Evolutionary conservation across 2,797 vertebrate genomes (phyloP).

Genomic region (Acanthurus lineatus): DNA sequence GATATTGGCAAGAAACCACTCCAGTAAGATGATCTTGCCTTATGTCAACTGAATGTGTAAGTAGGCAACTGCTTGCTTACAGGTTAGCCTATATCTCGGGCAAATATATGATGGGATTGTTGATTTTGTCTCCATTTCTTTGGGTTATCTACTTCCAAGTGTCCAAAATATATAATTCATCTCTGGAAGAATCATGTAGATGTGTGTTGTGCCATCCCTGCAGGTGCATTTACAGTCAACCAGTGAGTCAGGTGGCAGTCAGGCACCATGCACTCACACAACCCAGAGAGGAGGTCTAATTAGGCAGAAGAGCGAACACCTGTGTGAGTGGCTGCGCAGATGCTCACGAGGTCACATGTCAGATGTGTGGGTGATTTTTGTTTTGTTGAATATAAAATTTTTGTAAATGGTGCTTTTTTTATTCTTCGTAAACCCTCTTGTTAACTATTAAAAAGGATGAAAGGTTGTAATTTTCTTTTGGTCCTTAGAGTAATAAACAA

Average conservation of each 20-base stretch:
- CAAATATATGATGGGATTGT: too few species aligned
- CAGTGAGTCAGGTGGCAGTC: conserved; percentile 7
- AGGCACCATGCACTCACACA: neutral
- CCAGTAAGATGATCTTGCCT: neutral
- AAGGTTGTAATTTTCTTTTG: neutral
- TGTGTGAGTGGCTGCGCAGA: conserved; percentile 9
- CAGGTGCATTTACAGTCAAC: neutral
- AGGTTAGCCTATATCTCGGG: too few species aligned
- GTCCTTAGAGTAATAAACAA: neutral
- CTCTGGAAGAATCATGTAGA: neutral
- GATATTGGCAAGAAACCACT: neutral
- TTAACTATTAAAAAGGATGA: neutral
- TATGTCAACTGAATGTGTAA: neutral
- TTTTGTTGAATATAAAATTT: neutral
- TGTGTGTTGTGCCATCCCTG: neutral
- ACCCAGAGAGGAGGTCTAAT: conserved; percentile 14
- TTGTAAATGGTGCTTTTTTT: neutral
- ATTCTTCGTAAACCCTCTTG: too few species aligned
- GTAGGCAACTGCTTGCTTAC: neutral
- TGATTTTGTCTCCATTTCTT: neutral
- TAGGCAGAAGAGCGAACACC: conserved; percentile 23
- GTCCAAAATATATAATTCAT: neutral
- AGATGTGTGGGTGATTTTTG: neutral
- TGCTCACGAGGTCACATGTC: neutral
- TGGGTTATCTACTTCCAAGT: neutral